phyloP scores from a whole-genome alignment of 2,113 vertebrate genomes.

The Vidua macroura region DNA sequence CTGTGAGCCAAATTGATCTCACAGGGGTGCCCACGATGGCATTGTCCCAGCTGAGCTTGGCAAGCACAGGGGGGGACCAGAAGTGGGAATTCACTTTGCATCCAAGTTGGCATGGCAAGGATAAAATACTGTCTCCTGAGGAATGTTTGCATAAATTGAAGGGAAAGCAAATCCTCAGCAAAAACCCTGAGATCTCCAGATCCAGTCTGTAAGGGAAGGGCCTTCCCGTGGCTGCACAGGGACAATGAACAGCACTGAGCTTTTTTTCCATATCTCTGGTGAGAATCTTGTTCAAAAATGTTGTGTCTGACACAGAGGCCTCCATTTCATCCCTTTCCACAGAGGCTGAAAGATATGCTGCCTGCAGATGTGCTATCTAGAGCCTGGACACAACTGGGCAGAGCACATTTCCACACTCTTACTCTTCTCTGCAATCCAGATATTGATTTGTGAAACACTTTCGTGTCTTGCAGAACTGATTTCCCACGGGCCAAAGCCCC shows the following conservation, averaged over 20 bases:
- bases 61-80: background rate
- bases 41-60: background rate
- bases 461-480: background rate
- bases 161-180: background rate
- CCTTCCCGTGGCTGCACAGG: background rate
- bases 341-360: background rate
- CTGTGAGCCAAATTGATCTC: slow-evolving; percentile 55
- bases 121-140: background rate
- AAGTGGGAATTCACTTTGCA: background rate
- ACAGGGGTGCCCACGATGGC: background rate
- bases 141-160: background rate
- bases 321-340: background rate
- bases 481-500: background rate
- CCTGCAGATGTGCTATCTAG: background rate
- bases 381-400: background rate
- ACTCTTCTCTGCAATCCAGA: background rate
- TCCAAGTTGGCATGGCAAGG: background rate
- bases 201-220: background rate
- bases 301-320: background rate
- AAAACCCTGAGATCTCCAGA: background rate
- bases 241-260: background rate
- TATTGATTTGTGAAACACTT: background rate
- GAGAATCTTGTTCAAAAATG: background rate
- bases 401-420: background rate
- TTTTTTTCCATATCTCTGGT: background rate